These are phyloP conservation scores for Zoanthus solanderi DNA, from an alignment of 92 coral and sea anemone species.

Conservation along the genomic window DNA sequence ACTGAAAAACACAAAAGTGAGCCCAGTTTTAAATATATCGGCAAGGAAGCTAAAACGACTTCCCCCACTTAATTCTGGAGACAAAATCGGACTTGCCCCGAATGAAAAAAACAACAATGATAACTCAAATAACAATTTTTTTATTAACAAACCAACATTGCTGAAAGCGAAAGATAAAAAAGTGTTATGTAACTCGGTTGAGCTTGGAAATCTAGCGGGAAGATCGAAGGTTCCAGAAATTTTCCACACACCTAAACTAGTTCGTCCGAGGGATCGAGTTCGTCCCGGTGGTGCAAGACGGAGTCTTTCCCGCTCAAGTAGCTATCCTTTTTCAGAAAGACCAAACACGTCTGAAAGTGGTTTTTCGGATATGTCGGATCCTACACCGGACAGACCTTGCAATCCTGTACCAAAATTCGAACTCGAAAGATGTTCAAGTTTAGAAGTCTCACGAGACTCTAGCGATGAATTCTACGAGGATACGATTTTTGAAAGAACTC, in stretches of 20 bases:
- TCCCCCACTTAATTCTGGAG: constrained; percentile 80
- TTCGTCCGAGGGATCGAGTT: constrained; percentile 76
- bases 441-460: constrained; percentile 13
- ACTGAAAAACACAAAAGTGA: constrained; percentile 76
- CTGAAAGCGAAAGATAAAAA: constrained; percentile 69
- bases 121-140: constrained; percentile 58
- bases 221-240: constrained; percentile 78
- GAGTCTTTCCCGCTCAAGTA: constrained; percentile 43
- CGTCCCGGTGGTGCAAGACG: constrained; percentile 87
- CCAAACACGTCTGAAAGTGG: constrained; percentile 48
- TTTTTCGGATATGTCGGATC: constrained; percentile 22
- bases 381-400: constrained; percentile 40
- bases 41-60: constrained; percentile 80
- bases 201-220: constrained; percentile 54
- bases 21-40: constrained; percentile 83
- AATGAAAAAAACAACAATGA: constrained; percentile 62
- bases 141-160: constrained; percentile 75
- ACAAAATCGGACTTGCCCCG: constrained; percentile 56
- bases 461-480: constrained; percentile 30
- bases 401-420: constrained; percentile 46
- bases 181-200: constrained; percentile 49
- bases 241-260: constrained; percentile 83
- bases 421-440: constrained; percentile 36
- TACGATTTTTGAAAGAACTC: constrained; percentile 16
- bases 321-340: constrained; percentile 33